Evolutionary conservation across 2,113 vertebrate genomes (phyloP).

Genomic region (Patagioenas fasciata): DNA sequence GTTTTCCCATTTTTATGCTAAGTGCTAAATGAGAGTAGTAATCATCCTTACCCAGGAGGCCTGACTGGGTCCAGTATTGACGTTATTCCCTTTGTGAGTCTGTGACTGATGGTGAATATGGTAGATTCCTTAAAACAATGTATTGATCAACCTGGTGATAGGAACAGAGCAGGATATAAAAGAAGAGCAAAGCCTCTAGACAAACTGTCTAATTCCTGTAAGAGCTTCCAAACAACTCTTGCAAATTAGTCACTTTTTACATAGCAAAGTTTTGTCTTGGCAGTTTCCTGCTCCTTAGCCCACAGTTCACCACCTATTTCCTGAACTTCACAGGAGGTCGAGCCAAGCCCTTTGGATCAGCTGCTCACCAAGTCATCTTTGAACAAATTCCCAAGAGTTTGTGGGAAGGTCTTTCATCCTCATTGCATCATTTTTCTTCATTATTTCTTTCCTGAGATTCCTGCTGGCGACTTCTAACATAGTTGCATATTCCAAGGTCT

Average conservation of each 20-base stretch:
- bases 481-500: background rate
- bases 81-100: background rate
- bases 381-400: background rate
- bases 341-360: background rate
- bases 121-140: background rate
- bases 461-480: background rate
- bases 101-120: background rate
- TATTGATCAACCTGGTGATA: background rate
- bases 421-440: background rate
- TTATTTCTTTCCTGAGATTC: background rate
- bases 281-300: background rate
- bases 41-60: background rate
- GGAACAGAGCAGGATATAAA: background rate
- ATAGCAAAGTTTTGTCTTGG: background rate
- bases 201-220: background rate
- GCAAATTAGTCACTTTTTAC: background rate
- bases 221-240: background rate
- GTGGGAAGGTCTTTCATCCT: background rate
- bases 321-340: background rate
- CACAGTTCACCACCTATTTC: background rate
- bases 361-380: background rate
- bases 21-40: background rate
- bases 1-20: slow-evolving; percentile 8
- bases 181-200: background rate
- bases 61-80: background rate